A percentile compares a stretch with the other conserved stretches of the same genome.
These are phyloP conservation scores for Hydrotaea diabolus DNA, from an alignment of 2,888 invertebrate genomes.

Conservation along the genomic window DNA sequence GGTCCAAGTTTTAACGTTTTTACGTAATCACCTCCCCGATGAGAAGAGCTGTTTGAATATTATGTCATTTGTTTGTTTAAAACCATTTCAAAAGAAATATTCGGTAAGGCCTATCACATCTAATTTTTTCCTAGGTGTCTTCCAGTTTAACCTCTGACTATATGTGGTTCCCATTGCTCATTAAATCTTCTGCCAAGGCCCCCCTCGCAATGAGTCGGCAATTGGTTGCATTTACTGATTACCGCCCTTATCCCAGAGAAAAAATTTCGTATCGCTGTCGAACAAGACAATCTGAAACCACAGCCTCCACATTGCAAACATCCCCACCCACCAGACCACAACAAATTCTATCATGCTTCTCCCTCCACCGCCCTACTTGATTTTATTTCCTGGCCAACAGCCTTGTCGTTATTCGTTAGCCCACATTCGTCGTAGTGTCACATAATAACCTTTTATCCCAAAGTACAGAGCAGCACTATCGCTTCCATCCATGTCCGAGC, in stretches of 20 bases:
- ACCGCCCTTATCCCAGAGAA: neutral
- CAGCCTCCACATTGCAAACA: neutral
- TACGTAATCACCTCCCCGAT: too few species aligned
- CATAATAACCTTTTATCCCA: conserved; percentile 10
- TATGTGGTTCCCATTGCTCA: too few species aligned
- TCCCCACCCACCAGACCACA: conserved; percentile 4
- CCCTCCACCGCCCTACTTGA: neutral
- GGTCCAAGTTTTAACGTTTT: too few species aligned
- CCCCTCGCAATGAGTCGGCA: too few species aligned
- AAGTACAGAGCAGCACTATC: neutral
- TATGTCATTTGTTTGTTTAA: too few species aligned
- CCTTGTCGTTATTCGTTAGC: neutral
- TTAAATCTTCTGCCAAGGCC: too few species aligned
- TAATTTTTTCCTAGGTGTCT: too few species aligned
- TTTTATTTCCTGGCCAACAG: neutral
- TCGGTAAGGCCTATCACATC: too few species aligned
- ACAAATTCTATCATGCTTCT: neutral
- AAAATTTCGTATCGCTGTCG: neutral
- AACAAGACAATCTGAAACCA: neutral
- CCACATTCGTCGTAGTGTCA: neutral
- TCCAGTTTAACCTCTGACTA: too few species aligned
- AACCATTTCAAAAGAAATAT: too few species aligned
- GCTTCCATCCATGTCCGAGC: neutral
- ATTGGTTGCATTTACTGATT: too few species aligned
- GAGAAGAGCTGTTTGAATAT: too few species aligned